These are phyloP conservation scores for Sisyra terminalis DNA, from an alignment of 2,888 invertebrate species.

Conservation along the genomic window DNA sequence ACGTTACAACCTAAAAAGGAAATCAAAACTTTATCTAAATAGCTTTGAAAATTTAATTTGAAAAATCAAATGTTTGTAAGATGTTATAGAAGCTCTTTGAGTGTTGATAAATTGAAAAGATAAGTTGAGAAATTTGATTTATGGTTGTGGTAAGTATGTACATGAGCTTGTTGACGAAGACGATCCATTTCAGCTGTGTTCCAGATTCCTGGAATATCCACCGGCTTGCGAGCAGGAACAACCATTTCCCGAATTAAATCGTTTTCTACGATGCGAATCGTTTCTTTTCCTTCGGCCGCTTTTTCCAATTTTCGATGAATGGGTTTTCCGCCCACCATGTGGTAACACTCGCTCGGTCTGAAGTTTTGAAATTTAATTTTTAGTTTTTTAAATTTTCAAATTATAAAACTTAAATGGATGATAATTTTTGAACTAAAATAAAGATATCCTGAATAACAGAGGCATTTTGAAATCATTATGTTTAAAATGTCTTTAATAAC, in stretches of 20 bases:
- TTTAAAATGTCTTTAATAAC: too few relatives aligned
- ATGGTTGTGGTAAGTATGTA: too few relatives aligned
- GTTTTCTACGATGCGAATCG: conserved; percentile 23
- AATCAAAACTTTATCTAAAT: background rate
- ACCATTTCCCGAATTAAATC: conserved; percentile 30
- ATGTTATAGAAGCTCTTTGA: too few relatives aligned
- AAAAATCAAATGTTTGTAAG: too few relatives aligned
- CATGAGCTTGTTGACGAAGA: conserved; percentile 39
- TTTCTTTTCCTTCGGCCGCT: conserved; percentile 19
- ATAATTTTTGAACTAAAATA: background rate
- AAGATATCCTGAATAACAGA: too few relatives aligned
- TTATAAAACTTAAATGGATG: background rate
- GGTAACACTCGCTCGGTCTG: conserved; percentile 20
- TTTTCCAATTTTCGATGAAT: conserved; percentile 21
- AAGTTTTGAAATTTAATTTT: conserved; percentile 8
- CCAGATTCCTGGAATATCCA: conserved; percentile 39
- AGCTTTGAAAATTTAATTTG: too few relatives aligned
- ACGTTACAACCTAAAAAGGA: conserved; percentile 22
- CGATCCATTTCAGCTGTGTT: conserved; percentile 40
- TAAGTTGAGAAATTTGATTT: too few relatives aligned
- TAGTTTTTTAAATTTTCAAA: background rate
- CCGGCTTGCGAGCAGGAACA: conserved; percentile 33
- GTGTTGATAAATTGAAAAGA: too few relatives aligned
- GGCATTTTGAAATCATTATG: too few relatives aligned
- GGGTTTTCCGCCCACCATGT: conserved; percentile 20